Base-by-base conservation (phyloP, 2,797 vertebrate genomes). In the Centropyge bicolor region DNA sequence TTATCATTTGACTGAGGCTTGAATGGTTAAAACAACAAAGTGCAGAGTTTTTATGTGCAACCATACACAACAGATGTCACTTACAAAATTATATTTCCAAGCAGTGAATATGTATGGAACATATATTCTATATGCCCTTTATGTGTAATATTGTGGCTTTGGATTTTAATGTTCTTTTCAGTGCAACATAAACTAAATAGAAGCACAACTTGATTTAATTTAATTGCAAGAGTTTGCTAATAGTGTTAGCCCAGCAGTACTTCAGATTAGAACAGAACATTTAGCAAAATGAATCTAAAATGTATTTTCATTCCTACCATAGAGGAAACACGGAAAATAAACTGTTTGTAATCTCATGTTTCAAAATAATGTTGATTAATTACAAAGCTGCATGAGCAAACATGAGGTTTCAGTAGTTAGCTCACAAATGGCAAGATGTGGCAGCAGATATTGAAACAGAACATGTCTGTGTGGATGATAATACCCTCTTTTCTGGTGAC, bases 401-500 rank as follows among this genome's bases (percentile, higher is more conserved):
- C 5, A 31, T 56, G 14, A 5, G 17, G 35, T 49, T 8, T 74
- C 45, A 61, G n/a, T 66, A 61, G n/a, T 66, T 5, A 12, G 17
- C 7, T 43, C 19, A 57, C 20, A 52, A 62, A 69, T 36, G 16
- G 16, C 69, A 54, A 36, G 22, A 71, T 16, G 60, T 24, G 14
- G 6, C 17, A 19, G 49, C 73, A 38, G 13, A 79, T 85, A 62
- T 49, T 78, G 14, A 84, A 82, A 57, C 9, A 45, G 35, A 82
- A 74, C 67, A 82, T 59, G 69, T 78, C 57, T 75, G 56, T 78
- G 12, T 6, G 4, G 49, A 67, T 70, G 64, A 81, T 52, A 68
- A 68, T 35, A 55, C 12, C 41, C 24, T 8, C 10, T 51, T 60
- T 71, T 76, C 72, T 70, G 45, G 46, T 51, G 54, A 19, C 71